Evolutionary conservation across 2,888 invertebrate species (phyloP).

Genomic region (Cybosia mesomella): DNA sequence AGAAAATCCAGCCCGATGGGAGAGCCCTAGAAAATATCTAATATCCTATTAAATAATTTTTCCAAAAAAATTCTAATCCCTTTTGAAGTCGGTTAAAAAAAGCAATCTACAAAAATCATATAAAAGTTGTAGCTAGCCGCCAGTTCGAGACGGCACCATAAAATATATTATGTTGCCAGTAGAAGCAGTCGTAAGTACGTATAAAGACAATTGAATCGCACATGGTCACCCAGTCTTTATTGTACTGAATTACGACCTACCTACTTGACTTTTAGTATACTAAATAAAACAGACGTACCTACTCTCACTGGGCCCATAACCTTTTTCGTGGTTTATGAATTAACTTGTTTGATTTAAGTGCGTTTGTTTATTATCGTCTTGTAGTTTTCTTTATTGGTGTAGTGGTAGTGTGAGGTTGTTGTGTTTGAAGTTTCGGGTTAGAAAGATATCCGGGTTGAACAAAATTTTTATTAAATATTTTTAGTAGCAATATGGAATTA

Average conservation of each 20-base stretch:
- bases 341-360: constrained; percentile 7
- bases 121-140: constrained; percentile 23
- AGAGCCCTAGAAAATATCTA: no score
- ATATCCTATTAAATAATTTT: no score
- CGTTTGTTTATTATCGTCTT: neutral
- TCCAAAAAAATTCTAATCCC: neutral
- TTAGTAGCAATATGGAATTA: no score
- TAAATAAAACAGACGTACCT: constrained; percentile 25
- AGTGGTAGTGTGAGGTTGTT: neutral
- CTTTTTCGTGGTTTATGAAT: constrained; percentile 3
- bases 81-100: neutral
- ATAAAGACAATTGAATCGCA: constrained; percentile 40
- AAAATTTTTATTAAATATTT: no score
- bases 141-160: constrained; percentile 30
- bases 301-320: neutral
- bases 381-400: neutral
- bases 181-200: constrained; percentile 26
- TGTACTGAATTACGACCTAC: constrained; percentile 37
- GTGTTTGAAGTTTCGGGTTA: no score
- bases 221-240: constrained; percentile 37
- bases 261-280: constrained; percentile 37
- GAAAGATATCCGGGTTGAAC: no score
- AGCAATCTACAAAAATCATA: constrained; percentile 3
- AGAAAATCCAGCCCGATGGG: no score
- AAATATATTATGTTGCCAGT: constrained; percentile 27